phyloP scores from a whole-genome alignment of 2,888 invertebrate species.

The Clusia tigrina region DNA sequence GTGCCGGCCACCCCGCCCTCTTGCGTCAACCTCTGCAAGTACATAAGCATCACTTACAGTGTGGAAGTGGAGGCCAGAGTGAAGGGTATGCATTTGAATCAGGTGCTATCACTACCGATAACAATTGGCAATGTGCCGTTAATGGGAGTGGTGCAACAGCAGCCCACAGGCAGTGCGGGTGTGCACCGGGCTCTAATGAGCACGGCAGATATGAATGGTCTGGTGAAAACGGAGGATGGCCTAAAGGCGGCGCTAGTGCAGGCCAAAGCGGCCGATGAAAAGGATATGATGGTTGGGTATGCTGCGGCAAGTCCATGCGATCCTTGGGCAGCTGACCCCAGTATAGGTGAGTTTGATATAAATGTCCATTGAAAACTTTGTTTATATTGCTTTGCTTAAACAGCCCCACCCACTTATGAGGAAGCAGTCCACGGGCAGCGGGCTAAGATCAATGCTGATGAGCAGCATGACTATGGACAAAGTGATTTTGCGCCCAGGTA shows the following conservation, averaged over 20 bases:
- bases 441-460: conserved; percentile 34
- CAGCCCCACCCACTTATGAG: conserved; percentile 59
- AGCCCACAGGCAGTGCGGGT: conserved; percentile 25
- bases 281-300: not conserved
- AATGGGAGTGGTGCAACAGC: conserved; percentile 30
- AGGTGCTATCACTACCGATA: conserved; percentile 48
- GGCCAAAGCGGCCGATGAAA: conserved; percentile 12
- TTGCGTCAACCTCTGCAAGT: conserved; percentile 51
- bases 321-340: conserved; percentile 45
- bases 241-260: conserved; percentile 24
- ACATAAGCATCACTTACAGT: conserved; percentile 56
- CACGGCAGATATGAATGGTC: not conserved
- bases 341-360: conserved; percentile 39
- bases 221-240: not conserved
- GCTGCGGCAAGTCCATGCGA: not conserved
- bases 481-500: conserved; percentile 47
- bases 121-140: conserved; percentile 61
- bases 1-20: conserved; percentile 60
- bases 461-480: conserved; percentile 39
- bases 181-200: not conserved
- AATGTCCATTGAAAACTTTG: not conserved
- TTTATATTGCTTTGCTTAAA: conserved; percentile 4
- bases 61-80: conserved; percentile 53
- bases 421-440: conserved; percentile 52
- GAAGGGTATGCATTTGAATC: conserved; percentile 47